Conservation (phyloP, 1,140 invertebrate species). For the Bombus turneri region DNA sequence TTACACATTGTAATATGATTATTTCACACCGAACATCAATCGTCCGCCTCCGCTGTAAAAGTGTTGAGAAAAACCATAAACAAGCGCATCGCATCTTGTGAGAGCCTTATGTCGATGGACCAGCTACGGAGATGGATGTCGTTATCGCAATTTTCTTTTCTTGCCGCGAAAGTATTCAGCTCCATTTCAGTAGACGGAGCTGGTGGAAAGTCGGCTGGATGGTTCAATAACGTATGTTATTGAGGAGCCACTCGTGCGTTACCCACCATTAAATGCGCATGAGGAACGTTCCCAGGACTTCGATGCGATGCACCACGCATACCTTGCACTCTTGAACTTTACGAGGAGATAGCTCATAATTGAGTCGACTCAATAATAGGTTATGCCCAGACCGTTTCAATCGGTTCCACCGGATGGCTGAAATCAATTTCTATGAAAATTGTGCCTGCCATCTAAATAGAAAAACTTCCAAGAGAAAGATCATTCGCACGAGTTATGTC, state of each 20-base stretch:
- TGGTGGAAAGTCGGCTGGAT: neutral
- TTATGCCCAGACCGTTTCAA: slow-evolving; percentile 10
- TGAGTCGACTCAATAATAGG: slow-evolving; percentile 37
- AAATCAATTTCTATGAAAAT: neutral
- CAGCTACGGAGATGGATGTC: neutral
- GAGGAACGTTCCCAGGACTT: neutral
- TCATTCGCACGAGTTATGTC: neutral
- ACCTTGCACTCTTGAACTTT: slow-evolving; percentile 35
- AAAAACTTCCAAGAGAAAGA: slow-evolving; percentile 8
- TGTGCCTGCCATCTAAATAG: neutral
- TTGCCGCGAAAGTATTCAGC: slow-evolving; percentile 17
- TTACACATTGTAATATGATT: too few relatives aligned
- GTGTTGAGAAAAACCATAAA: neutral
- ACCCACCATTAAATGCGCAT: slow-evolving; percentile 33
- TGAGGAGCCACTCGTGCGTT: slow-evolving; percentile 35
- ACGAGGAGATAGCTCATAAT: slow-evolving; percentile 49
- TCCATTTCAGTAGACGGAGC: neutral
- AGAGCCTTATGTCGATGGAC: neutral
- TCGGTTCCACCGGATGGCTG: neutral
- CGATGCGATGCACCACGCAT: slow-evolving; percentile 18
- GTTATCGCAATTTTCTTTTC: slow-evolving; percentile 38
- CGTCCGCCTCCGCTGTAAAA: neutral
- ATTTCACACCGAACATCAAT: neutral
- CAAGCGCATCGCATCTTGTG: neutral
- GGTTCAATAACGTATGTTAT: slow-evolving; percentile 52